Percentiles rank a stretch among this genome's conserved stretches.
Conservation (phyloP, 2,113 vertebrate genomes). For the Centropus bengalensis region DNA sequence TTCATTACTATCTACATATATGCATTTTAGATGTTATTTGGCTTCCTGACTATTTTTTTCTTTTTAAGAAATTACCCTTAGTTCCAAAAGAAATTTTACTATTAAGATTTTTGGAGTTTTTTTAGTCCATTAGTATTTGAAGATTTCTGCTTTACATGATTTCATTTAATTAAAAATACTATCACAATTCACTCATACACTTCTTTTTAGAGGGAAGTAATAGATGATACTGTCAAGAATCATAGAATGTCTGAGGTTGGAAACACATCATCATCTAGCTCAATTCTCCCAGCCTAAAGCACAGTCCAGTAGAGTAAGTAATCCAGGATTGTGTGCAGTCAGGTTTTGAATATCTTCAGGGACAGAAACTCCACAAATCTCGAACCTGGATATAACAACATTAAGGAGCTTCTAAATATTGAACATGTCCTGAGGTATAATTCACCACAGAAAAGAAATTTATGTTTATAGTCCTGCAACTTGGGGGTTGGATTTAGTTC, state of each 20-base stretch:
- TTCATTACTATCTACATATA: conserved; percentile 27
- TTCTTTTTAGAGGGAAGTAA: conserved; percentile 28
- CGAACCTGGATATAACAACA: neutral
- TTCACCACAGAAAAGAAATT: neutral
- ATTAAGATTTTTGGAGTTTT: conserved; percentile 12
- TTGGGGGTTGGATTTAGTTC: neutral
- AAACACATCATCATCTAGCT: neutral
- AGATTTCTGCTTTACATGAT: conserved; percentile 12
- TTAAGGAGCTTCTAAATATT: neutral
- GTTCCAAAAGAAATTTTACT: conserved; percentile 49
- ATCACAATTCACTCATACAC: conserved; percentile 16
- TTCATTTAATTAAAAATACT: conserved; percentile 26
- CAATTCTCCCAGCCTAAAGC: neutral
- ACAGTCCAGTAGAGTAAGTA: neutral
- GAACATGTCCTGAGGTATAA: neutral
- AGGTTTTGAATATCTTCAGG: neutral
- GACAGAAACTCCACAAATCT: neutral
- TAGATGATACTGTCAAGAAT: conserved; percentile 5
- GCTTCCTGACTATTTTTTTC: neutral
- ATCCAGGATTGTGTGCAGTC: neutral
- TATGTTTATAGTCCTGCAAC: neutral
- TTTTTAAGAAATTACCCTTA: conserved; percentile 38
- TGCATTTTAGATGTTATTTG: neutral
- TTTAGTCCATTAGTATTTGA: neutral
- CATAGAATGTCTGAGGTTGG: neutral